Base-by-base conservation (phyloP, 1,140 invertebrate species). In the Babylonia areolata region DNA sequence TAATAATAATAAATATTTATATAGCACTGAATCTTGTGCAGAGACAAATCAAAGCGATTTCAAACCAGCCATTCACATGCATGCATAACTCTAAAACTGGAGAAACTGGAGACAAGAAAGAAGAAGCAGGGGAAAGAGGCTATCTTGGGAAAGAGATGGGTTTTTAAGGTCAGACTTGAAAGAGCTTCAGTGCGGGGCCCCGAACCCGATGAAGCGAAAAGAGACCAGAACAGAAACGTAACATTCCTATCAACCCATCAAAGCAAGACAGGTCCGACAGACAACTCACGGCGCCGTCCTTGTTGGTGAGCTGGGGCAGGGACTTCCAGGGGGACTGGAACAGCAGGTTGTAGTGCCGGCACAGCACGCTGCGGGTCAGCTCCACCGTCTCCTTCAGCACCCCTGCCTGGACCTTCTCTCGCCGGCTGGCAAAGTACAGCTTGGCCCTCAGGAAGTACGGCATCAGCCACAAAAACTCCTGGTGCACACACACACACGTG, bases 391-490 rank as follows among this genome's bases (percentile, higher is more conserved):
- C 95, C 33, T 95, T 94, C 87, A 97, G 94, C 86, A 96, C 95
- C 40, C 73, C 96, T 95, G 88, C 90, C 33, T 87, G 85, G 71
- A 83, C 84, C n/a, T 96, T 95, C 20, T 96, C 95, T 40, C 96
- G 88, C 46, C 94, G 91, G 20, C 93, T 95, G 23, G 97, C 97
- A 93, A 98, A 98, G 85, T 96, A 95, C 6, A 99, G 94, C 88
- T 97, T 96, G 23, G 99, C 99, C 64, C 97, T 95, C 54, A 99
- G 94, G 94, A 98, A 99, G 92, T 96, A 99, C 2, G 98, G 98
- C 37, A 98, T 95, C 5, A 98, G 97, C 98, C 99, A 99, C 0
- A 99, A 90, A 99, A 99, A 99, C 96, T 99, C 99, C 96, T 97
- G 85, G 9, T 20, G 91, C 58, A n/a, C 20, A 64, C 17, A 64